These are phyloP conservation scores for Coelinius sp. DNA, from an alignment of 2,888 invertebrate genomes.

Conservation along the genomic window DNA sequence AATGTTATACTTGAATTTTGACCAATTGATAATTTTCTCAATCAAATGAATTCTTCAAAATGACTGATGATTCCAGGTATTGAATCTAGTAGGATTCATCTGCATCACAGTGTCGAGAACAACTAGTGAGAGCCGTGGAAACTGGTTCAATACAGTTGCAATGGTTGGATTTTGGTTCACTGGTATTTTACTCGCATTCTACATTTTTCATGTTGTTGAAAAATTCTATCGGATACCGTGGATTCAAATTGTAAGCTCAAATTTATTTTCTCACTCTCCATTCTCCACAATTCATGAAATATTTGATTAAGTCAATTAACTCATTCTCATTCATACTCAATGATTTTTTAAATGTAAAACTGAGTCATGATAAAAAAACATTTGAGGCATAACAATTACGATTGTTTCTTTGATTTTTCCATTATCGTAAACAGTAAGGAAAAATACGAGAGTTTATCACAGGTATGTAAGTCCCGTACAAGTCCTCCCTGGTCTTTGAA, in stretches of 20 bases:
- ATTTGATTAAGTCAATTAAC: not conserved
- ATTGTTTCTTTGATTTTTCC: slow-evolving; percentile 12
- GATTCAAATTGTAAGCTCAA: slow-evolving; percentile 79
- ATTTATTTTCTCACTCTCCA: not conserved
- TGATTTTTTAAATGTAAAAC: not conserved
- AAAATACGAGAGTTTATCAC: slow-evolving; percentile 10
- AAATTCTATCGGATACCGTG: slow-evolving; percentile 89
- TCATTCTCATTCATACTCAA: not conserved
- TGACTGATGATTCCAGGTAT: slow-evolving; percentile 70
- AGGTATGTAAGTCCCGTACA: slow-evolving; percentile 29
- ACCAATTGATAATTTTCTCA: too few species aligned
- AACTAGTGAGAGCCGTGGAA: slow-evolving; percentile 75
- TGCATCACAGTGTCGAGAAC: slow-evolving; percentile 78
- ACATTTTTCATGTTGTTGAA: slow-evolving; percentile 89
- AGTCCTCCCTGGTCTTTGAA: not conserved
- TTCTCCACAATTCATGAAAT: not conserved
- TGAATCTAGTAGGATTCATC: slow-evolving; percentile 85
- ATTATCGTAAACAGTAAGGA: slow-evolving; percentile 30
- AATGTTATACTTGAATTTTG: too few species aligned
- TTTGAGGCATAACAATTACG: not conserved
- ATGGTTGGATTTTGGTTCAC: slow-evolving; percentile 91
- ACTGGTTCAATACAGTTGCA: slow-evolving; percentile 84
- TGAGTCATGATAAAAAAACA: not conserved
- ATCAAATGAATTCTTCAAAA: too few species aligned
- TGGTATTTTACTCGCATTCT: slow-evolving; percentile 82